These are phyloP conservation scores for Periplaneta americana DNA, from an alignment of 1,140 invertebrate species.

Conservation along the genomic window DNA sequence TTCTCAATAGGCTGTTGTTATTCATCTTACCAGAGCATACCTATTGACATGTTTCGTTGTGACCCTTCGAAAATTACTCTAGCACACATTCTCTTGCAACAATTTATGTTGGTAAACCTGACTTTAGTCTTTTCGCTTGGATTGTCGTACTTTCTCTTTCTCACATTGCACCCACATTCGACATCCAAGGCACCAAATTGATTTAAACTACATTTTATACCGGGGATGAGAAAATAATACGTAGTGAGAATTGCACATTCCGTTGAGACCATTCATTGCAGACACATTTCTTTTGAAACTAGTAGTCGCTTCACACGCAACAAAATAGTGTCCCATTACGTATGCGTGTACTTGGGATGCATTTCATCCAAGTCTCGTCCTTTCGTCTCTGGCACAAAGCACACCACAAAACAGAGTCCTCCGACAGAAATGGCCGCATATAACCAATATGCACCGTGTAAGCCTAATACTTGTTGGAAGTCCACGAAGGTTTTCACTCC, in stretches of 20 bases:
- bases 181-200: neutral
- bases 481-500: slow-evolving; percentile 84
- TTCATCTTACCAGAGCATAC: too few species aligned
- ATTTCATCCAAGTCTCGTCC: slow-evolving; percentile 84
- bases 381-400: slow-evolving; percentile 87
- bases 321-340: neutral
- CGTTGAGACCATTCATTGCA: neutral
- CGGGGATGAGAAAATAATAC: too few species aligned
- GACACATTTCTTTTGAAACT: too few species aligned
- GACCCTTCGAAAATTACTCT: too few species aligned
- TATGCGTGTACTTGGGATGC: slow-evolving; percentile 42
- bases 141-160: too few species aligned
- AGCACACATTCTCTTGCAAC: neutral
- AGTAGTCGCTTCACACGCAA: too few species aligned
- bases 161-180: too few species aligned
- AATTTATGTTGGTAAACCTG: neutral
- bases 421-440: slow-evolving; percentile 78
- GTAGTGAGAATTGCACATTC: neutral
- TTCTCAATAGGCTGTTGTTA: neutral
- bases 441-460: slow-evolving; percentile 82
- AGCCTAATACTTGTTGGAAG: slow-evolving; percentile 64
- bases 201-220: neutral
- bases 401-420: slow-evolving; percentile 76
- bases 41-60: neutral
- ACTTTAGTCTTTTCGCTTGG: neutral